Percentiles rank a stretch among this genome's conserved stretches.
Evolutionary conservation across 1,140 invertebrate genomes (phyloP).

Genomic region (Bombyx mori): DNA sequence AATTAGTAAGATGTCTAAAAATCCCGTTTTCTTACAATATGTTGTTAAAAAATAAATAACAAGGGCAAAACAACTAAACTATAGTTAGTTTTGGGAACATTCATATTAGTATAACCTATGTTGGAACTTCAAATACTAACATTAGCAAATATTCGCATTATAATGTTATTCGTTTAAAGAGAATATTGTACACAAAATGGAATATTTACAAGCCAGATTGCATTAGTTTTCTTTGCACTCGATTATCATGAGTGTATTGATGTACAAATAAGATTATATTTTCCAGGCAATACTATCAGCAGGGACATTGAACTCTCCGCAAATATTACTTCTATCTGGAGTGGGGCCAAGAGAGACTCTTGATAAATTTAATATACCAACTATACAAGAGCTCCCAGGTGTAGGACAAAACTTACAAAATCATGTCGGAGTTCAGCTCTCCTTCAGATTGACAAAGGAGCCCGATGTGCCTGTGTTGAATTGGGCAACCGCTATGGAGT

Average conservation of each 20-base stretch:
- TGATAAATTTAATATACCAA: constrained; percentile 75
- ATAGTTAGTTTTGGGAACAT: too few species aligned
- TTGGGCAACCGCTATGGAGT: constrained; percentile 74
- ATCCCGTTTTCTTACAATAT: too few species aligned
- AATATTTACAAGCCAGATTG: too few species aligned
- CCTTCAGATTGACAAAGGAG: constrained; percentile 65
- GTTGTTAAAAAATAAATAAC: too few species aligned
- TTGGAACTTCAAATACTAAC: too few species aligned
- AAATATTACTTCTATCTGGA: constrained; percentile 79
- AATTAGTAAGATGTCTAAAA: not conserved
- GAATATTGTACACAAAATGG: too few species aligned
- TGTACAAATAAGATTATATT: constrained; percentile 1
- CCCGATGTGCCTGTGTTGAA: constrained; percentile 74
- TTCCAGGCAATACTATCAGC: constrained; percentile 78
- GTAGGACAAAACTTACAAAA: constrained; percentile 85
- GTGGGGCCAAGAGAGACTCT: constrained; percentile 77
- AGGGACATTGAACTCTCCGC: constrained; percentile 76
- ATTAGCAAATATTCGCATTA: too few species aligned
- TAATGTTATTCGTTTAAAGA: too few species aligned
- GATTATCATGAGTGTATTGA: too few species aligned
- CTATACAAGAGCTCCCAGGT: constrained; percentile 79
- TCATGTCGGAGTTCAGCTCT: constrained; percentile 75
- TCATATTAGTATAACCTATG: too few species aligned
- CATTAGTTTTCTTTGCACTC: too few species aligned
- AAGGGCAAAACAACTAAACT: too few species aligned